Conservation (phyloP, 2,888 invertebrate species). For the Nemurella pictetii region DNA sequence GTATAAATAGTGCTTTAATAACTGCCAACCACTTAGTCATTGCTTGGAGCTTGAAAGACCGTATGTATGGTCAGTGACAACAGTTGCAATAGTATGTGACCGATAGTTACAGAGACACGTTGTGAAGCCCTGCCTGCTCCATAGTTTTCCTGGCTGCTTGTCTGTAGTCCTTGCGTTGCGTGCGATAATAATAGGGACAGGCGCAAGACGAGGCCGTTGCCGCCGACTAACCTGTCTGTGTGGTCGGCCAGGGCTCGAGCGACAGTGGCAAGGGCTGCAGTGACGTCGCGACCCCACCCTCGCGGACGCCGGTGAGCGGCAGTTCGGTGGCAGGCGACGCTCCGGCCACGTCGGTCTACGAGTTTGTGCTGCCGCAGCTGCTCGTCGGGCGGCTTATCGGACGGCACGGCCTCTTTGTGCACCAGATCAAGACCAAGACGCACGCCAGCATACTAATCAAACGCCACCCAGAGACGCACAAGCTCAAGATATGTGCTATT, state of each 20-base stretch:
- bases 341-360: conserved; percentile 59
- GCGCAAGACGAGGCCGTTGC: no score
- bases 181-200: no score
- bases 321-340: conserved; percentile 50
- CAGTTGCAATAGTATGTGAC: no score
- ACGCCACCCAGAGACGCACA: conserved; percentile 71
- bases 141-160: no score
- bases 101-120: no score
- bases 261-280: conserved; percentile 83
- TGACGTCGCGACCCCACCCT: conserved; percentile 70
- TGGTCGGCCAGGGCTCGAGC: conserved; percentile 65
- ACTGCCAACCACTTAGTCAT: no score
- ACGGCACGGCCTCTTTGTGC: conserved; percentile 78
- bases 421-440: conserved; percentile 75
- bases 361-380: conserved; percentile 74
- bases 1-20: no score
- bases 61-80: no score
- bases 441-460: conserved; percentile 79
- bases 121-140: no score
- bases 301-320: conserved; percentile 57
- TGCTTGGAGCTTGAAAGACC: no score
- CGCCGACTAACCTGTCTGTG: conserved; percentile 4
- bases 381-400: conserved; percentile 89
- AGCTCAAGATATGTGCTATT: conserved; percentile 81
- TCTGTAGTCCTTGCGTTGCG: no score